Conservation (phyloP, 2,797 vertebrate genomes). For the Phrynocephalus guinanensis region DNA sequence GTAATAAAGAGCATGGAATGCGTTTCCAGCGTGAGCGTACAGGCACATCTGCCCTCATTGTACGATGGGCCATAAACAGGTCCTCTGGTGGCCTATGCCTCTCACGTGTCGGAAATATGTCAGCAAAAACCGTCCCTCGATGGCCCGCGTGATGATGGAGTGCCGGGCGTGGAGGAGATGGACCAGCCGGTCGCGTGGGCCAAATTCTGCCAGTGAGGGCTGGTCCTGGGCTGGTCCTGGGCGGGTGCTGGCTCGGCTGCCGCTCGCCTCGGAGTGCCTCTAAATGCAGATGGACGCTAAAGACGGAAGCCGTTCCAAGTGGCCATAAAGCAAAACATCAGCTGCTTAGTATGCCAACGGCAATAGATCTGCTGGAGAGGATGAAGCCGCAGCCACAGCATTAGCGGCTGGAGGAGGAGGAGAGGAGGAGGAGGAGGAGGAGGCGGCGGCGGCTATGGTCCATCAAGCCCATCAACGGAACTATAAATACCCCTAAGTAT, state of each 20-base stretch:
- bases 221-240: background rate
- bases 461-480: background rate
- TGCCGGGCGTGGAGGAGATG: rapidly evolving
- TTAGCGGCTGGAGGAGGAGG: too few species aligned
- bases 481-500: background rate
- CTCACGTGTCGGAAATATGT: background rate
- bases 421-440: too few species aligned
- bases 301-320: background rate
- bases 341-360: slow-evolving; percentile 8
- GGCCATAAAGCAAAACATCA: background rate
- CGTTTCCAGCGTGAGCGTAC: background rate
- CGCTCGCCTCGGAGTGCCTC: background rate
- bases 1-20: rapidly evolving
- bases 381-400: too few species aligned
- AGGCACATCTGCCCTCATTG: background rate
- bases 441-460: background rate
- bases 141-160: background rate
- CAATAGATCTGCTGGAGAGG: slow-evolving; percentile 6
- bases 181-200: rapidly evolving
- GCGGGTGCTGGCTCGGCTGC: rapidly evolving
- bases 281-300: background rate
- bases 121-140: background rate
- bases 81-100: background rate
- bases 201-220: background rate
- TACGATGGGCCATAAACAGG: rapidly evolving